Base-by-base conservation (phyloP, 2,797 vertebrate species). In the Poeciliopsis gracilis region DNA sequence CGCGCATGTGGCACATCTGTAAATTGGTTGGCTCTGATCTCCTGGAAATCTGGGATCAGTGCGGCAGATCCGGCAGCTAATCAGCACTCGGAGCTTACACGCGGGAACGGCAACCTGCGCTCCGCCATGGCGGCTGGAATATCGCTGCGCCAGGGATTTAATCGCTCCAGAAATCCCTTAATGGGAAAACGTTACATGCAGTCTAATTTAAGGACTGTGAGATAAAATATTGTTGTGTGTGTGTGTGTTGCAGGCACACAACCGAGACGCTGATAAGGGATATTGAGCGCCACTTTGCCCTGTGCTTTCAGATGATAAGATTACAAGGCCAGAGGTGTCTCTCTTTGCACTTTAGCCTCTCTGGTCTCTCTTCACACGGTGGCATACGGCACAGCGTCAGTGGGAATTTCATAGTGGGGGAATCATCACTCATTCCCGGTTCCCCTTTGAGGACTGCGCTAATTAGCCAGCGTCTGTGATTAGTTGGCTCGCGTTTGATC, bases 381-480 rank as follows among this genome's bases (percentile, higher is more conserved):
- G 90, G 90, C 90, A 87, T 86, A 85, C 78, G 41, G 81, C 77
- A 63, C 79, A 5, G 79, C 73, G 46, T 87, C 85, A 82, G 73
- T 59, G 85, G 89, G 87, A 92, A 90, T 93, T 91, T 93, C 92
- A 93, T 84, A 81, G 67, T 85, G 87, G 82, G 86, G 90, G 90
- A 91, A 91, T 93, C 91, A 93, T 93, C 90, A 76, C 91, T 94
- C 92, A 80, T 87, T 91, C 90, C 92, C 73, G 80, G 89, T 89
- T 93, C 90, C 90, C 92, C 93, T 94, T 94, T 93, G 94, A 95
- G 93, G 89, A 88, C 90, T 77, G 90, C 46, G n/a, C 92, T 95
- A 95, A 95, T 95, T 95, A 94, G 93, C 87, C 84, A 30, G 89
- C 90, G 91, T 94, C 94, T 94, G 92, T 95, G 92, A 94, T 95